Base-by-base conservation (phyloP, 2,797 vertebrate species). In the Cheirogaleus major region DNA sequence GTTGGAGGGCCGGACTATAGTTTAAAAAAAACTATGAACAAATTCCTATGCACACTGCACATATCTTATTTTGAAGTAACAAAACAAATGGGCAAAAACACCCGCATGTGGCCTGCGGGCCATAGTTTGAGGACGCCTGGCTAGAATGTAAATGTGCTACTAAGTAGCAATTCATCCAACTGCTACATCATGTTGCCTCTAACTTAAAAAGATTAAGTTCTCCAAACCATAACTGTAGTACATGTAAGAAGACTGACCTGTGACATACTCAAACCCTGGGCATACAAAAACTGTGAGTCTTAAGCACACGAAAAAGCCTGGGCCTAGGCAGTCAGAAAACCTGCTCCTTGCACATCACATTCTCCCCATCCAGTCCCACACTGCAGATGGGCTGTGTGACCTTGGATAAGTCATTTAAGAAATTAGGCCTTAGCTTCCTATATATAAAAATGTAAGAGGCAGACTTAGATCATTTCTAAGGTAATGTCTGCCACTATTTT, bases 381-480 rank as follows among this genome's bases (percentile, higher is more conserved):
- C 41, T 82, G 59, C 7, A 45, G 15, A 57, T 23, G 11, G 55
- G 23, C n/a, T 75, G 12, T 69, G 32, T 72, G 35, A 45, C 35
- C 45, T 41, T 65, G 13, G 35, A 75, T 10, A 81, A 69, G 52
- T 89, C 20, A 75, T 43, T 91, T 67, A 84, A 76, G 17, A 50
- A 86, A 86, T 45, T 7, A 70, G 45, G 23, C 8, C 67, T 72
- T 72, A 72, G n/a, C 69, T 76, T 61, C n/a, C 82, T 52, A 85
- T 15, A 86, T 72, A 72, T 48, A 89, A 89, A 65, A 93, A 88
- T 25, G 43, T 83, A 32, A 38, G 7, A 73, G 22, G 35, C 41
- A 87, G 15, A 88, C 25, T 23, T 23, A 93, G 27, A 48, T 90
- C 38, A 69, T 63, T 79, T 91, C 91, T 90, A 96, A 95, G 35